Conservation (phyloP, 2,797 vertebrate species). For the Pogonophryne albipinna region DNA sequence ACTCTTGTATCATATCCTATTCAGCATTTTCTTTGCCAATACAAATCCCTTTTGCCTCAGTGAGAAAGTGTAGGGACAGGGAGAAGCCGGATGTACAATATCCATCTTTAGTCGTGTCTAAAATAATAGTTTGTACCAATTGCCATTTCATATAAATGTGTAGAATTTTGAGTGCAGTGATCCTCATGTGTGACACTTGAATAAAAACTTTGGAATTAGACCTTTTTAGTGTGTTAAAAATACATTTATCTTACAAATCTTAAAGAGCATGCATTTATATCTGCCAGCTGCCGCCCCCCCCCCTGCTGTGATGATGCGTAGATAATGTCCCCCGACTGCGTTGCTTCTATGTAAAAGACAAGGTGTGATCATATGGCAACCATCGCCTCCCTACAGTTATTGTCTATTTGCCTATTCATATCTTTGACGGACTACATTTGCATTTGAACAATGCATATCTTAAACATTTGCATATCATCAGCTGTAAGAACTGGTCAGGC, state of each 20-base stretch:
- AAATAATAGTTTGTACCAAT: not conserved
- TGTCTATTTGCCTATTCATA: conserved; percentile 60
- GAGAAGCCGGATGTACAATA: not conserved
- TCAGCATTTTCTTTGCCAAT: too few relatives aligned
- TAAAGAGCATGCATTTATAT: conserved; percentile 2
- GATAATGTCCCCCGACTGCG: conserved; percentile 16
- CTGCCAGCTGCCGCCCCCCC: not conserved
- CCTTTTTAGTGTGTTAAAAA: not conserved
- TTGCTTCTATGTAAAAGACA: conserved; percentile 33
- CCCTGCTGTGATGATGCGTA: conserved; percentile 5
- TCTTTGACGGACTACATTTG: conserved; percentile 59
- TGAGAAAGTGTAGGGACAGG: not conserved
- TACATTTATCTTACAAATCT: not conserved
- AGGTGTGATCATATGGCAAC: conserved; percentile 44
- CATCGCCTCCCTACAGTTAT: conserved; percentile 25
- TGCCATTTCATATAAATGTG: not conserved
- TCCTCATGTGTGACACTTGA: not conserved
- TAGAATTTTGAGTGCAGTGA: not conserved
- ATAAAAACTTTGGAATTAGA: conserved; percentile 2
- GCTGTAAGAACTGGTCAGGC: conserved; percentile 48
- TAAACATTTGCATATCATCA: conserved; percentile 61
- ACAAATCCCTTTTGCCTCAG: not conserved
- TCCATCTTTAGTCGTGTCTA: conserved; percentile 6
- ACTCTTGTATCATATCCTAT: too few relatives aligned
- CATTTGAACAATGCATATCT: conserved; percentile 64